Evolutionary conservation across 2,797 vertebrate species (phyloP).

Genomic region (Malurus splendens): DNA sequence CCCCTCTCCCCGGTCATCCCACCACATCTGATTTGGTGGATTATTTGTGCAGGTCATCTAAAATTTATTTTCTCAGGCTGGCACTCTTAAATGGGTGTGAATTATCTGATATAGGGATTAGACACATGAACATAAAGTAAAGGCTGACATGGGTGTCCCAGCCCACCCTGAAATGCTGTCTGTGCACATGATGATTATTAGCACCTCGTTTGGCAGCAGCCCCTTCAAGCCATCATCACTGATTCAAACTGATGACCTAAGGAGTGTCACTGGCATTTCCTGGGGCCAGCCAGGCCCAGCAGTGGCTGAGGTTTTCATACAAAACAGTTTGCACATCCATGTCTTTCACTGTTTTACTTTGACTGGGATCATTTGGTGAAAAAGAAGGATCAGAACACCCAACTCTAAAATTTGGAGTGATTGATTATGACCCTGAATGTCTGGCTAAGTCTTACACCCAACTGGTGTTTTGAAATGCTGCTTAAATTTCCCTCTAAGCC

Average conservation of each 20-base stretch:
- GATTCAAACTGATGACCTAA: slow-evolving; percentile 10
- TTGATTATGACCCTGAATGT: neutral
- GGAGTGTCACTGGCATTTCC: neutral
- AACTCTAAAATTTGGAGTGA: neutral
- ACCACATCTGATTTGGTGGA: slow-evolving; percentile 17
- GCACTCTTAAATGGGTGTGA: slow-evolving; percentile 40
- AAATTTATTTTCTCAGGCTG: slow-evolving; percentile 46
- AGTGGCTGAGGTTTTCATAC: neutral
- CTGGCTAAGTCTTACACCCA: neutral
- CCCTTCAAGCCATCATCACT: neutral
- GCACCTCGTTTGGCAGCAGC: neutral
- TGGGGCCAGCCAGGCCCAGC: neutral
- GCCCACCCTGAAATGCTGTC: neutral
- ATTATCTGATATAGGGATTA: slow-evolving; percentile 54
- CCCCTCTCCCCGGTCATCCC: neutral
- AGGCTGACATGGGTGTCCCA: neutral
- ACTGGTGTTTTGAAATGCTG: neutral
- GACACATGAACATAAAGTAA: neutral
- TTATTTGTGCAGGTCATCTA: slow-evolving; percentile 18
- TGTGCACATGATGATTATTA: slow-evolving; percentile 7
- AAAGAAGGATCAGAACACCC: neutral
- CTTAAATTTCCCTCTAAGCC: neutral
- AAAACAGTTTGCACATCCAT: neutral
- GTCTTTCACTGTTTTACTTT: neutral
- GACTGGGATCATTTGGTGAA: neutral